These are phyloP conservation scores for Mastomys coucha DNA, from an alignment of 2,113 vertebrate genomes.

Conservation along the genomic window DNA sequence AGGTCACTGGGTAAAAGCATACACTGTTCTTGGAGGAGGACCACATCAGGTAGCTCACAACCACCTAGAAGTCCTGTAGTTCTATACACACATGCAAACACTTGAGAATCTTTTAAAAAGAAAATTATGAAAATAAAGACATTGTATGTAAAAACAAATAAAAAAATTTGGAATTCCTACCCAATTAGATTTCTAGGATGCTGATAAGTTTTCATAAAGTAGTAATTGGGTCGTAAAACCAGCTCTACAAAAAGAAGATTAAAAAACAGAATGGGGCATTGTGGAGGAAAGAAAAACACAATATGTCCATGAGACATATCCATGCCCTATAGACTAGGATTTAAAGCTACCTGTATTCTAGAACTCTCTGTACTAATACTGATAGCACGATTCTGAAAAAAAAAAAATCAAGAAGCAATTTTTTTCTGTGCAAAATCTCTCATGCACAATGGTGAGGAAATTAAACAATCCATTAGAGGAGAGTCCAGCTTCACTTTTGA, in stretches of 20 bases:
- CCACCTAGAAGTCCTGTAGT: not conserved
- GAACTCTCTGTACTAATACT: not conserved
- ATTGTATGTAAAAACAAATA: not conserved
- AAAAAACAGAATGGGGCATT: not conserved
- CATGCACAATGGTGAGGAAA: not conserved
- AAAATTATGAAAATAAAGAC: not conserved
- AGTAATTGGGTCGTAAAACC: too few relatives aligned
- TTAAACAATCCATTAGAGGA: not conserved
- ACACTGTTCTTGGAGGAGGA: not conserved
- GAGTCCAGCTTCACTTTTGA: not conserved
- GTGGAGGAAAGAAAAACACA: not conserved
- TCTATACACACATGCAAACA: not conserved
- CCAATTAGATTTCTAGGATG: not conserved
- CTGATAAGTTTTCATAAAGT: not conserved
- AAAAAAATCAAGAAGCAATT: not conserved
- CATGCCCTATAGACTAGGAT: not conserved
- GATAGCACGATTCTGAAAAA: not conserved
- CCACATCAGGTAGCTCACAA: too few relatives aligned
- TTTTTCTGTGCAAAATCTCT: not conserved
- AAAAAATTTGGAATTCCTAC: not conserved
- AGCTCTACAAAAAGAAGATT: not conserved
- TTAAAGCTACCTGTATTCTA: not conserved
- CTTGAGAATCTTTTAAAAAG: not conserved
- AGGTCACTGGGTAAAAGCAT: not conserved
- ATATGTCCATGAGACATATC: not conserved